These are phyloP conservation scores for Halisarca cf. caerulea DNA, from an alignment of 37 sponge, comb jelly and placozoan genomes.

Conservation along the genomic window DNA sequence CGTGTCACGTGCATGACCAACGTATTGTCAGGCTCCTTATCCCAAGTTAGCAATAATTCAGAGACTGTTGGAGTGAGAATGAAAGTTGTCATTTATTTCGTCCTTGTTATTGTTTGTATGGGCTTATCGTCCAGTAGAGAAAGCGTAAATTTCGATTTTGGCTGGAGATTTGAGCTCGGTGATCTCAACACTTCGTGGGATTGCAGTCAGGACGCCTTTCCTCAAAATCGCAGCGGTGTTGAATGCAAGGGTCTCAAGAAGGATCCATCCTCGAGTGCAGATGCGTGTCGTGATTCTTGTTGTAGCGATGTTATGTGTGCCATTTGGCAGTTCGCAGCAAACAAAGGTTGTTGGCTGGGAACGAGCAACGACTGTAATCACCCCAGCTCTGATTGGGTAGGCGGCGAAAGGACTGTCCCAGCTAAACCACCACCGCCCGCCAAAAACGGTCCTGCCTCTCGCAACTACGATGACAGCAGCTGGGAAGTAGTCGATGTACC, in stretches of 20 bases:
- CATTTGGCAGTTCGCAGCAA: conserved; percentile 49
- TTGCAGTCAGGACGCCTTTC: conserved; percentile 30
- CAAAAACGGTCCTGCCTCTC: conserved; percentile 29
- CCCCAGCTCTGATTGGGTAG: conserved; percentile 36
- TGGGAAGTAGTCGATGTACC: conserved; percentile 63
- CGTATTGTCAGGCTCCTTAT: no score
- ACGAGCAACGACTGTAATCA: conserved; percentile 44
- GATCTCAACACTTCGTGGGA: not conserved
- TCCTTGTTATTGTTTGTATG: no score
- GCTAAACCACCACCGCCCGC: conserved; percentile 35
- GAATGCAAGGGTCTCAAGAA: conserved; percentile 39
- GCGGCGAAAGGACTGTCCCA: conserved; percentile 35
- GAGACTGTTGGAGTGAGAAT: no score
- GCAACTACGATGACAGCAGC: conserved; percentile 46
- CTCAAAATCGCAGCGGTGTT: conserved; percentile 29
- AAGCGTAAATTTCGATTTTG: conserved; percentile 59
- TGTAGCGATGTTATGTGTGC: conserved; percentile 46
- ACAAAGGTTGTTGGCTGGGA: conserved; percentile 58
- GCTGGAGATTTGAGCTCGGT: conserved; percentile 54
- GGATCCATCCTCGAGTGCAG: conserved; percentile 12
- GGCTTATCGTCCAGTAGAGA: no score
- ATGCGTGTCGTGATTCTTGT: conserved; percentile 40
- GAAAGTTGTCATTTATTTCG: no score
- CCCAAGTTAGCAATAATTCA: no score
- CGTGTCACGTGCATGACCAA: no score